Percentiles rank a stretch among this genome's conserved stretches.
Conservation (phyloP, 2,797 vertebrate genomes). For the Aphelocoma californica region DNA sequence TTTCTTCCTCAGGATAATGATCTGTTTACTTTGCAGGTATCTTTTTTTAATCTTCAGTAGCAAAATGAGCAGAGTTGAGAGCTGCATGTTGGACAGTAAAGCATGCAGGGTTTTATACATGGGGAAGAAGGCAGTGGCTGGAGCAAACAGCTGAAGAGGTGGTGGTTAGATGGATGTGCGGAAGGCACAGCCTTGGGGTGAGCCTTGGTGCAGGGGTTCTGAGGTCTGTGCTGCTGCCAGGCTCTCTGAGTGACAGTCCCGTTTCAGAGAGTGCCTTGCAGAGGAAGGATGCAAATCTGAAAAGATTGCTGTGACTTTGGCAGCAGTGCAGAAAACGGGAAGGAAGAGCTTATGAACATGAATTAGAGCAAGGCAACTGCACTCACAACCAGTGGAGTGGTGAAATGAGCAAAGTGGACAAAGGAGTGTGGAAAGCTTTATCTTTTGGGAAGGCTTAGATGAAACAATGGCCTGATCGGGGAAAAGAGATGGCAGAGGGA, state of each 20-base stretch:
- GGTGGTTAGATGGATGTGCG: neutral
- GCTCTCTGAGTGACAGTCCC: neutral
- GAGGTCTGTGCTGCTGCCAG: neutral
- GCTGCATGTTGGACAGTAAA: neutral
- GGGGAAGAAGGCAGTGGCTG: neutral
- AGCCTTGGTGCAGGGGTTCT: neutral
- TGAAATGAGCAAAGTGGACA: neutral
- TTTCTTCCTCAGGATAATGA: neutral
- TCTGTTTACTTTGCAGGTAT: neutral
- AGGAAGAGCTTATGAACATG: conserved; percentile 22
- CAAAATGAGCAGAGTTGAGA: neutral
- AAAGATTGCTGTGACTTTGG: conserved; percentile 22
- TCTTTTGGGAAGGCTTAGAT: neutral
- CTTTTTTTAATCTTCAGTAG: neutral
- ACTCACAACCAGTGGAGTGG: neutral
- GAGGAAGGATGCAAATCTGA: neutral
- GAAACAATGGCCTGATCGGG: neutral
- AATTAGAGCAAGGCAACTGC: neutral
- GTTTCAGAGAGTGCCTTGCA: neutral
- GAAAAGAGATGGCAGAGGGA: neutral
- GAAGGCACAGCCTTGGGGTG: neutral
- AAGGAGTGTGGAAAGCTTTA: neutral
- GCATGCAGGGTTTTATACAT: accelerated
- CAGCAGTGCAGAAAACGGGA: neutral
- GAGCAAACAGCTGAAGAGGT: neutral